Percentiles rank a stretch among this genome's conserved stretches.
Conservation (phyloP, 2,797 vertebrate species). For the Rhynchonycteris naso region DNA sequence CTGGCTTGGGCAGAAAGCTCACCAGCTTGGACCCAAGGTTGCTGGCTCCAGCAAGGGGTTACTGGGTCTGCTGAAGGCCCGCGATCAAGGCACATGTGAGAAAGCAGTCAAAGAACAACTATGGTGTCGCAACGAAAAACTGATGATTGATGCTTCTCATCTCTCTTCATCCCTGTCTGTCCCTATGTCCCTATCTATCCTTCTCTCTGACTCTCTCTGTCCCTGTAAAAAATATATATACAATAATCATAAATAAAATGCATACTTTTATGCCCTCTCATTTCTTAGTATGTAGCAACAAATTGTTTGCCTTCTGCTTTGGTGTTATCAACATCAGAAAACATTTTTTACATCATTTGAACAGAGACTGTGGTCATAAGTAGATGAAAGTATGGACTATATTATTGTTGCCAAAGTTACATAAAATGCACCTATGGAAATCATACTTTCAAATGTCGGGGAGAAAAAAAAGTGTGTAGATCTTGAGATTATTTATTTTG, state of each 20-base stretch:
- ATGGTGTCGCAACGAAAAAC: too few relatives aligned
- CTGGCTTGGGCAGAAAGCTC: too few relatives aligned
- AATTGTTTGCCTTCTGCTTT: slow-evolving; percentile 27
- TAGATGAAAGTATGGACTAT: background rate
- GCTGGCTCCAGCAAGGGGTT: too few relatives aligned
- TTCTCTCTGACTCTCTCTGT: too few relatives aligned
- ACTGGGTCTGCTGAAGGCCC: too few relatives aligned
- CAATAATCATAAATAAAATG: slow-evolving; percentile 5
- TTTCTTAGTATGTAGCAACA: background rate
- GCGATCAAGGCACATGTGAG: too few relatives aligned
- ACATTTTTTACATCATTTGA: slow-evolving; percentile 21
- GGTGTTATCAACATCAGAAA: background rate
- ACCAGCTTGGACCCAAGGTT: too few relatives aligned
- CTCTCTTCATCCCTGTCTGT: too few relatives aligned
- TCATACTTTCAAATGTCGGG: background rate
- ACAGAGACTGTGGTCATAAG: slow-evolving; percentile 6
- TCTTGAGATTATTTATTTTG: background rate
- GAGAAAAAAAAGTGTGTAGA: background rate
- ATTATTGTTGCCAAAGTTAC: slow-evolving; percentile 54
- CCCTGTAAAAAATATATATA: too few relatives aligned
- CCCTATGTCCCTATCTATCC: too few relatives aligned
- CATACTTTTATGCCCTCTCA: background rate
- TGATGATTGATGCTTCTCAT: too few relatives aligned
- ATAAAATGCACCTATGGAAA: background rate
- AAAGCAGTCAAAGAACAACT: too few relatives aligned